These are phyloP conservation scores for Probosciger aterrimus DNA, from an alignment of 2,113 vertebrate species.

Conservation along the genomic window DNA sequence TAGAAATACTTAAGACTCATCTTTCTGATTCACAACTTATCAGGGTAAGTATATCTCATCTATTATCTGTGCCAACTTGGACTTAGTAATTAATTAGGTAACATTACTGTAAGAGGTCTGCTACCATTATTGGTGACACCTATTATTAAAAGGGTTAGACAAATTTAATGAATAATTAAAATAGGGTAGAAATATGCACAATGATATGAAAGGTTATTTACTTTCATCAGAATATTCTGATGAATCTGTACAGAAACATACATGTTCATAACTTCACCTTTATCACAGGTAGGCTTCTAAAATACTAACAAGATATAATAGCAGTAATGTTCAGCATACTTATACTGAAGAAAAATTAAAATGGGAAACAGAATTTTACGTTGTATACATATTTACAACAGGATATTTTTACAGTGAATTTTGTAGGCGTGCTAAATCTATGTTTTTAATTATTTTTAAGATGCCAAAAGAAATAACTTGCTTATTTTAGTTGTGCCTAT, in stretches of 20 bases:
- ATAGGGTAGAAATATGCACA: background rate
- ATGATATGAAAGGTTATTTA: background rate
- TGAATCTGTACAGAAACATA: background rate
- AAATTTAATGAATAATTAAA: background rate
- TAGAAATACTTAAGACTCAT: background rate
- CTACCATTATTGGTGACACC: background rate
- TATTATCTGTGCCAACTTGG: background rate
- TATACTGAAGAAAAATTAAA: background rate
- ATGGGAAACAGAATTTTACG: background rate
- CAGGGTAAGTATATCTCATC: background rate
- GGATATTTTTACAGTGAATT: background rate
- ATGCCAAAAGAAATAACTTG: constrained; percentile 8
- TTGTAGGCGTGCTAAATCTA: background rate
- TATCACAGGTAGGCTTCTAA: background rate
- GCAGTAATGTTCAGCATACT: background rate
- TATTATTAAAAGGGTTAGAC: background rate
- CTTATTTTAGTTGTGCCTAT: constrained; percentile 15
- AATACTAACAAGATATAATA: background rate
- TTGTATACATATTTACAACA: background rate
- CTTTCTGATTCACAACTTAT: background rate
- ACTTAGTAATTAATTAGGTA: background rate
- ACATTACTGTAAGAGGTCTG: background rate
- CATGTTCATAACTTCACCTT: background rate
- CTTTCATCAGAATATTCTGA: background rate
- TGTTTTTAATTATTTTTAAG: background rate